Evolutionary conservation across 1,140 invertebrate species (phyloP), one percentile per base, ranked within the genome.

Genomic region (Hydropsyche tenuis): DNA sequence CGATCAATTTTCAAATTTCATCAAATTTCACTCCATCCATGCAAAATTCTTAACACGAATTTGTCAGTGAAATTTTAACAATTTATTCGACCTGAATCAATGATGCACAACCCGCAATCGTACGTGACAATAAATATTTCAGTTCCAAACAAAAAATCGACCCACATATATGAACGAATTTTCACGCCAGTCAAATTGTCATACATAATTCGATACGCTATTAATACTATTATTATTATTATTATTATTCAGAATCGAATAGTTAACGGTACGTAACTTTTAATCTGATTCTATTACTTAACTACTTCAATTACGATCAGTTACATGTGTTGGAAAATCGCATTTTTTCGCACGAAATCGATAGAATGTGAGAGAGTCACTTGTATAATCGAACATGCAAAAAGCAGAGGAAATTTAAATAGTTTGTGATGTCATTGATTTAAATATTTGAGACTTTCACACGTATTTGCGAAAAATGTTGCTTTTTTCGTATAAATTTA

Each of bases 261-360:
- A 1, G 16, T 18, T 53, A 53, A 53, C 48, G 7, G 48, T 53
- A 53, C 48, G 48, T 37, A 53, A 53, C 20, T 53, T 53, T 22
- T 60, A 60, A 60, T 60, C 56, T 25, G 23, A 60, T 60, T 25
- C 12, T 14, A 16, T 48, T 48, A 16, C 18, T 53, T 53, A 60
- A 60, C 56, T 25, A 23, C 22, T 60, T 60, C 56, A 60, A 60
- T 60, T 60, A 60, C 25, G 22, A 23, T 22, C 12, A 6, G 14
- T 48, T n/a, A 48, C 45, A 43, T 43, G 16, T 48, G 16, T 48
- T 14, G 30, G 30, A 37, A 37, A 4, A 9, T 37, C 3, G 30
- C 30, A 9, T 53, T 53, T 53, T 53, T 48, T 53, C 16, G 16
- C 48, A 53, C 48, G 48, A 53, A 18, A 20, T 53, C 48, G 48